Evolutionary conservation across 2,888 invertebrate species (phyloP).

Genomic region (Caenorhabditis japonica): DNA sequence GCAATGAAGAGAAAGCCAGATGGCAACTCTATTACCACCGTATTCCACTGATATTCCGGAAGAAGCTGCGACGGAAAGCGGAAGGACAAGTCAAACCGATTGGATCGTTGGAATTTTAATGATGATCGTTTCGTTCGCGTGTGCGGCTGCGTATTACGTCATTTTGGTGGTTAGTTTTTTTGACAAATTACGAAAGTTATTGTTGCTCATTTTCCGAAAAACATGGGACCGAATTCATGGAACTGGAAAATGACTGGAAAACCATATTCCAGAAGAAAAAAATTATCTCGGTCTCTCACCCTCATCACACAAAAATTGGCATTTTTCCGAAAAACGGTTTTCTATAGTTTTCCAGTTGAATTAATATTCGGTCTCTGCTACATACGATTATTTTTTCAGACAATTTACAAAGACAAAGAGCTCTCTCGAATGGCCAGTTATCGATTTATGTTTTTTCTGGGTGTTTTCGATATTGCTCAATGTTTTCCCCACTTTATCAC

Average conservation of each 20-base stretch:
- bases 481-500: constrained; percentile 68
- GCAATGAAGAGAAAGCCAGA: no score
- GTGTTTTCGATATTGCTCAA: constrained; percentile 66
- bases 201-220: no score
- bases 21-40: no score
- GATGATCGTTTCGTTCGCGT: constrained; percentile 54
- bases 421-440: constrained; percentile 64
- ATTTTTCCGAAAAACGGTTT: no score
- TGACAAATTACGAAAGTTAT: no score
- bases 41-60: constrained; percentile 17
- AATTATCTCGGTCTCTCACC: no score
- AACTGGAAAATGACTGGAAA: no score
- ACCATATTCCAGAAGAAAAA: no score
- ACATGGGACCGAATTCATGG: no score
- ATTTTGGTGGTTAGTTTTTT: constrained; percentile 52
- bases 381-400: constrained; percentile 58
- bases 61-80: constrained; percentile 27
- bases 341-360: no score
- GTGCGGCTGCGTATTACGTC: constrained; percentile 57
- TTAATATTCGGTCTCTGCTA: no score
- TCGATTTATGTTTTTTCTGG: constrained; percentile 69
- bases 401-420: constrained; percentile 67
- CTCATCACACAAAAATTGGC: no score
- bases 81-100: constrained; percentile 48
- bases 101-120: constrained; percentile 62